Evolutionary conservation across 53 echinoderm and acorn worm species (phyloP).

Genomic region (Paelopatides confundens): DNA sequence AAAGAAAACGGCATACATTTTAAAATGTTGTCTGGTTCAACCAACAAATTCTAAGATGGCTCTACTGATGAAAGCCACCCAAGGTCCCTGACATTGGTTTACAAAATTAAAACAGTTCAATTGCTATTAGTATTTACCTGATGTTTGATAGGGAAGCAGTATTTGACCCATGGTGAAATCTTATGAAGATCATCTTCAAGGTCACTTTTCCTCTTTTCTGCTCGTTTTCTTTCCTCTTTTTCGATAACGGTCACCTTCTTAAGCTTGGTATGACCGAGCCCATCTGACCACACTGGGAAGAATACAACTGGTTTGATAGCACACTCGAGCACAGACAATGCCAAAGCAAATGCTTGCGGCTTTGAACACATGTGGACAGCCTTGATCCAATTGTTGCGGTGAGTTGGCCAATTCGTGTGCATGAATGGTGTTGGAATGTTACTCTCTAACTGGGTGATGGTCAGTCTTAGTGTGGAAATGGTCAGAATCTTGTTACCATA

Average conservation of each 20-base stretch:
- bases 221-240: slow-evolving; percentile 88
- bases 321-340: slow-evolving; percentile 94
- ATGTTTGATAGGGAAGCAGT: slow-evolving; percentile 97
- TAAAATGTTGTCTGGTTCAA: too few species aligned
- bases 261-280: slow-evolving; percentile 87
- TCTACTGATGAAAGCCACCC: too few species aligned
- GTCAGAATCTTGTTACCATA: slow-evolving; percentile 89
- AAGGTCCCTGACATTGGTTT: too few species aligned
- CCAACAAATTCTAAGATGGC: too few species aligned
- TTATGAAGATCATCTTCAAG: slow-evolving; percentile 88
- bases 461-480: slow-evolving; percentile 84
- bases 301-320: slow-evolving; percentile 97
- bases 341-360: slow-evolving; percentile 94
- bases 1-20: too few species aligned
- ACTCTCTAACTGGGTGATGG: slow-evolving; percentile 88
- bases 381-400: slow-evolving; percentile 98
- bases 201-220: slow-evolving; percentile 84
- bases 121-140: slow-evolving; percentile 61
- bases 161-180: slow-evolving; percentile 92
- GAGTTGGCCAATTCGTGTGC: slow-evolving; percentile 97
- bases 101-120: background rate
- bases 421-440: slow-evolving; percentile 87
- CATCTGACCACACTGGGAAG: slow-evolving; percentile 86
- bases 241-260: slow-evolving; percentile 81
- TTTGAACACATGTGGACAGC: slow-evolving; percentile 99